phyloP scores from a whole-genome alignment of 1,140 invertebrate genomes.

The Globodera rostochiensis region DNA sequence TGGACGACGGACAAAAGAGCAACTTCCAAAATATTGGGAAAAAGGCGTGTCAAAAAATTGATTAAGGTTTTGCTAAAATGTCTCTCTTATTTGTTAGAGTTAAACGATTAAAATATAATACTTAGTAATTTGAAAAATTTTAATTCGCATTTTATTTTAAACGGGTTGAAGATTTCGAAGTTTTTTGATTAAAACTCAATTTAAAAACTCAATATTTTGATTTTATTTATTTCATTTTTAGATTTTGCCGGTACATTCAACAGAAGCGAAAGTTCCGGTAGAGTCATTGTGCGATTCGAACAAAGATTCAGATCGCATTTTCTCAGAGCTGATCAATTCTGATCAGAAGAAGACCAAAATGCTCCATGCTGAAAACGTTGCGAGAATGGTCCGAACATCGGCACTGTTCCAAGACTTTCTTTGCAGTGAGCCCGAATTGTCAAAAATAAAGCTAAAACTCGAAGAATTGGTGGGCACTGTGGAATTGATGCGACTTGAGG shows the following conservation, averaged over 20 bases:
- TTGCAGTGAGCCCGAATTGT: not conserved
- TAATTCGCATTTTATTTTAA: no score
- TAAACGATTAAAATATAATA: no score
- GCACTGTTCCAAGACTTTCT: not conserved
- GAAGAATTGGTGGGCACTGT: not conserved
- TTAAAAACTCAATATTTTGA: no score
- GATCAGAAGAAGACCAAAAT: not conserved
- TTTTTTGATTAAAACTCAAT: no score
- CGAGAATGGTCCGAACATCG: not conserved
- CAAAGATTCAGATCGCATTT: not conserved
- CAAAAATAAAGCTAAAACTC: not conserved
- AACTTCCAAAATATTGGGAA: not conserved
- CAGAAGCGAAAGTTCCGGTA: not conserved
- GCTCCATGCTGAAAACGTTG: not conserved
- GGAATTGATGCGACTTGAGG: not conserved
- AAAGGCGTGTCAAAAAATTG: not conserved
- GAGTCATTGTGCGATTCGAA: not conserved
- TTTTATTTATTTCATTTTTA: no score
- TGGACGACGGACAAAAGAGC: no score
- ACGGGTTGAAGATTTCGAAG: no score
- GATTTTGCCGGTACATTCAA: no score
- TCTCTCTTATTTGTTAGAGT: no score
- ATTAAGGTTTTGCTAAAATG: not conserved
- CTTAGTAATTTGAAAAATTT: no score
- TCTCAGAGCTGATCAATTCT: not conserved